Percentiles rank a stretch among this genome's conserved stretches.
These are phyloP conservation scores for Capromys pilorides DNA, from an alignment of 2,797 vertebrate species.

Conservation along the genomic window DNA sequence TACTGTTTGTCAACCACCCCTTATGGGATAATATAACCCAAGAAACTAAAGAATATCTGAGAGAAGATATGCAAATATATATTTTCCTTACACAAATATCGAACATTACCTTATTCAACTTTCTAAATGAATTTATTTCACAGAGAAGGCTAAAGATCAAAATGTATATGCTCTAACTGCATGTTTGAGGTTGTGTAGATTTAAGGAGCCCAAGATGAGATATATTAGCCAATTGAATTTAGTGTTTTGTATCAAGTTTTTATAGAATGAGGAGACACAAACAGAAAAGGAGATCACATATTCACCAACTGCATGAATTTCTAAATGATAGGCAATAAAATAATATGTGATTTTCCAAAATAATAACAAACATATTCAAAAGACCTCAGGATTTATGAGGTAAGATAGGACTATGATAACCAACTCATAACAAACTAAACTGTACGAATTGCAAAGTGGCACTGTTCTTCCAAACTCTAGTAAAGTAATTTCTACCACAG, in stretches of 20 bases:
- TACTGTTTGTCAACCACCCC: not conserved
- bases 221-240: not conserved
- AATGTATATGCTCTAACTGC: not conserved
- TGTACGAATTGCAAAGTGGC: not conserved
- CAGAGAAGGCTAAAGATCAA: not conserved
- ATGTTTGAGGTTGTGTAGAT: not conserved
- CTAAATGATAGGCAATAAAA: accelerated
- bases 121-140: not conserved
- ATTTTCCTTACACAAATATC: not conserved
- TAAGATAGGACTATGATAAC: accelerated
- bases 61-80: not conserved
- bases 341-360: accelerated
- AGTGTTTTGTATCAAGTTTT: not conserved
- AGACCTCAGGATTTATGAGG: accelerated
- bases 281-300: not conserved
- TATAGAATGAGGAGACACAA: not conserved
- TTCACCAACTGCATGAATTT: not conserved
- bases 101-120: not conserved
- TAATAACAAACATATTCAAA: not conserved
- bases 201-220: not conserved
- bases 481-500: not conserved
- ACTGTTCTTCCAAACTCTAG: not conserved
- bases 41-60: not conserved
- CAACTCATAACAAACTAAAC: not conserved
- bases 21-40: not conserved